Evolutionary conservation across 2,113 vertebrate genomes (phyloP).

Genomic region (Apaloderma vittatum): DNA sequence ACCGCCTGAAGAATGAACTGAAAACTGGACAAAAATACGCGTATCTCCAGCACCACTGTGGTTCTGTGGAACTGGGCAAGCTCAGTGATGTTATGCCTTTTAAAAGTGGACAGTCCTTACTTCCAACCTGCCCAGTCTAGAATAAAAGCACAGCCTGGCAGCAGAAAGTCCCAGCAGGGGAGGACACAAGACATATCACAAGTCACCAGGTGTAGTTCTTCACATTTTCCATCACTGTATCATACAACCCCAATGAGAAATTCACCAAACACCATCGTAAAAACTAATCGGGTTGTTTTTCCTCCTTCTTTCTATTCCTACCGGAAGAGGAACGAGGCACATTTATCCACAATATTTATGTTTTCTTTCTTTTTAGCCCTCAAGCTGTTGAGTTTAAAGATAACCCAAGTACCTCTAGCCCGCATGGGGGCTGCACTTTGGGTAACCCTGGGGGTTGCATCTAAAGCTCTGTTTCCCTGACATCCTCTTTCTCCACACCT

Average conservation of each 20-base stretch:
- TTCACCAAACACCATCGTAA: background rate
- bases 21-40: background rate
- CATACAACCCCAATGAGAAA: background rate
- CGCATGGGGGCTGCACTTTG: background rate
- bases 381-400: background rate
- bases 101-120: background rate
- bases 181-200: background rate
- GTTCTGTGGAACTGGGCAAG: background rate
- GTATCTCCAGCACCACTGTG: background rate
- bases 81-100: background rate
- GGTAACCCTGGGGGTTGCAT: background rate
- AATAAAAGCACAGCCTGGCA: background rate
- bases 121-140: background rate
- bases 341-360: background rate
- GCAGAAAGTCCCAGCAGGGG: background rate
- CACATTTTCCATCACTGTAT: background rate
- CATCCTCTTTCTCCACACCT: background rate
- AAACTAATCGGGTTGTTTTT: background rate
- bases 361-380: background rate
- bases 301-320: background rate
- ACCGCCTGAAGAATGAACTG: background rate
- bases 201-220: background rate
- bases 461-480: background rate
- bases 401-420: background rate
- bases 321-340: background rate